Evolutionary conservation across 2,888 invertebrate species (phyloP).

Genomic region (Oscheius sp.): DNA sequence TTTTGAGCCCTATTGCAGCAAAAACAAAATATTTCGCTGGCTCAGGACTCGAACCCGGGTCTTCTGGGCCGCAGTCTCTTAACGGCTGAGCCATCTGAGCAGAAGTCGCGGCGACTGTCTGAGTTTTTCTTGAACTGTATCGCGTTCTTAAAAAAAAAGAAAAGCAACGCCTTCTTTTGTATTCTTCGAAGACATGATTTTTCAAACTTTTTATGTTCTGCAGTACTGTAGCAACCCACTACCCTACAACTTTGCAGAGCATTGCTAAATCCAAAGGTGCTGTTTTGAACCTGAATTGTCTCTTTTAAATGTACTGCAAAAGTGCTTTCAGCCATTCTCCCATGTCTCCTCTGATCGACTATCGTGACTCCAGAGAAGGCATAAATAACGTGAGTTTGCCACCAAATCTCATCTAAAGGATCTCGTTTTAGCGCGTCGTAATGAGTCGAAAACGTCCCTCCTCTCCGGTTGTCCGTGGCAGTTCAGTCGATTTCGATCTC

Average conservation of each 20-base stretch:
- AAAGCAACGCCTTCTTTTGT: too few species aligned
- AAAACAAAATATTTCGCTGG: too few species aligned
- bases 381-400: conserved; percentile 20
- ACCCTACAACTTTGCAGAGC: neutral
- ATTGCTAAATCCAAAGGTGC: neutral
- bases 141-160: too few species aligned
- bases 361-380: conserved; percentile 28
- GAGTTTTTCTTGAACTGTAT: too few species aligned
- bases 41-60: too few species aligned
- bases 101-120: too few species aligned
- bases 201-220: neutral
- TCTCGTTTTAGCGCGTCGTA: conserved; percentile 2
- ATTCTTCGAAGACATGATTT: neutral
- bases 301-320: too few species aligned
- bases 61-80: too few species aligned
- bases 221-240: neutral
- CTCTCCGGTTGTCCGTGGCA: neutral
- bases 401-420: neutral
- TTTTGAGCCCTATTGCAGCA: neutral
- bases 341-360: conserved; percentile 21
- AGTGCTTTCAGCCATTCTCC: conserved; percentile 22
- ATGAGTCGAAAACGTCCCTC: neutral
- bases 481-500: conserved; percentile 33
- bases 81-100: too few species aligned
- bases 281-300: too few species aligned